Percentiles rank a stretch among this genome's conserved stretches.
Conservation (phyloP, 2,113 vertebrate genomes). For the Vulpes ferrilata region DNA sequence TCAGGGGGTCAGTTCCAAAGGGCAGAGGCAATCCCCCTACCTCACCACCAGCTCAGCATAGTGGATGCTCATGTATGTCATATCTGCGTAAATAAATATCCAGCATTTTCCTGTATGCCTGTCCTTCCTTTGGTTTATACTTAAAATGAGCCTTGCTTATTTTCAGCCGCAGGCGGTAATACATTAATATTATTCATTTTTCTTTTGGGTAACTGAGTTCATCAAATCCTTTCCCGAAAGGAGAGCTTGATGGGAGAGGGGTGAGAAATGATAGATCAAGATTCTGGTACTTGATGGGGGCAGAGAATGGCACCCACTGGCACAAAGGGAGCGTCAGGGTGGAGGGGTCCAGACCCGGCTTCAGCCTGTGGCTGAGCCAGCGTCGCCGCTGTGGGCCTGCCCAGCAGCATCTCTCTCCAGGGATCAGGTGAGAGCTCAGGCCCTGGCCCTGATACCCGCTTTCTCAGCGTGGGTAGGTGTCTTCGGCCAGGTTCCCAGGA, state of each 20-base stretch:
- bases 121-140: neutral
- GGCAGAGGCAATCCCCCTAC: neutral
- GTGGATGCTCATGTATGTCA: neutral
- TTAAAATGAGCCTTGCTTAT: slow-evolving; percentile 1
- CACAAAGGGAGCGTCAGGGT: neutral
- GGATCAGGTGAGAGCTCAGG: neutral
- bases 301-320: neutral
- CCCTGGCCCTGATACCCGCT: neutral
- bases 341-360: neutral
- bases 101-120: neutral
- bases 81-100: neutral
- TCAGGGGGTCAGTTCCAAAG: neutral
- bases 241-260: neutral
- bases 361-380: accelerated
- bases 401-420: accelerated
- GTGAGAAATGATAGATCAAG: neutral
- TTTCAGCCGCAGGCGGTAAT: neutral
- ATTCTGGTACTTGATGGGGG: neutral
- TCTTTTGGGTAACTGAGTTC: neutral
- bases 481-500: neutral
- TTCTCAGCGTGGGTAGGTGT: neutral
- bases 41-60: neutral
- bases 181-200: neutral
- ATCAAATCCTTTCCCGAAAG: neutral
- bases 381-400: neutral